phyloP scores from a whole-genome alignment of 2,797 vertebrate species.

The Okamejei kenojei region DNA sequence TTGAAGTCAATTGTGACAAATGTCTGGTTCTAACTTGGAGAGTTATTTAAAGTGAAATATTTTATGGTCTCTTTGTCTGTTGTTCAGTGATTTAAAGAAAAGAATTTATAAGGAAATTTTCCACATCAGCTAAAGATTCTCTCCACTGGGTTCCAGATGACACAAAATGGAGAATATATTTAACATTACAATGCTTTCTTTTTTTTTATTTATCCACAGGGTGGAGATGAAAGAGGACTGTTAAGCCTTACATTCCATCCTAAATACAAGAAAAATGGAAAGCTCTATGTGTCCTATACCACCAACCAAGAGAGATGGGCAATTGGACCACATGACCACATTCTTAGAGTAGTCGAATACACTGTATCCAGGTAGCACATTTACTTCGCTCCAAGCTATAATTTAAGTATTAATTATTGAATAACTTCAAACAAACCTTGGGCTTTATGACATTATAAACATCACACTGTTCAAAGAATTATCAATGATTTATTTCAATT shows the following conservation, averaged over 20 bases:
- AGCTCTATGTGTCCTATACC: slow-evolving; percentile 98
- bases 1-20: slow-evolving; percentile 64
- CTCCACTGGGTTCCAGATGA: slow-evolving; percentile 66
- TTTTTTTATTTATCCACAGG: slow-evolving; percentile 92
- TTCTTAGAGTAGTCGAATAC: slow-evolving; percentile 95
- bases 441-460: not conserved
- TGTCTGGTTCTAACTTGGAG: slow-evolving; percentile 66
- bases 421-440: not conserved
- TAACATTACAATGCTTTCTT: slow-evolving; percentile 96
- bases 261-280: slow-evolving; percentile 99
- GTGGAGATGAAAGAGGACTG: slow-evolving; percentile 99
- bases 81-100: slow-evolving; percentile 63
- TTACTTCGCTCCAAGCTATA: slow-evolving; percentile 6
- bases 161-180: slow-evolving; percentile 83
- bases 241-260: slow-evolving; percentile 99
- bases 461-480: not conserved
- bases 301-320: slow-evolving; percentile 99
- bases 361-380: slow-evolving; percentile 82
- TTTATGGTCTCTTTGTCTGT: slow-evolving; percentile 86
- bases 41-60: slow-evolving; percentile 75
- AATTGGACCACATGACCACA: slow-evolving; percentile 96
- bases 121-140: slow-evolving; percentile 64
- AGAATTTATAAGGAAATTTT: slow-evolving; percentile 69
- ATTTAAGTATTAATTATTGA: not conserved
- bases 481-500: not conserved